These are phyloP conservation scores for Standfussiana lucernea DNA, from an alignment of 2,888 invertebrate species.

Conservation along the genomic window DNA sequence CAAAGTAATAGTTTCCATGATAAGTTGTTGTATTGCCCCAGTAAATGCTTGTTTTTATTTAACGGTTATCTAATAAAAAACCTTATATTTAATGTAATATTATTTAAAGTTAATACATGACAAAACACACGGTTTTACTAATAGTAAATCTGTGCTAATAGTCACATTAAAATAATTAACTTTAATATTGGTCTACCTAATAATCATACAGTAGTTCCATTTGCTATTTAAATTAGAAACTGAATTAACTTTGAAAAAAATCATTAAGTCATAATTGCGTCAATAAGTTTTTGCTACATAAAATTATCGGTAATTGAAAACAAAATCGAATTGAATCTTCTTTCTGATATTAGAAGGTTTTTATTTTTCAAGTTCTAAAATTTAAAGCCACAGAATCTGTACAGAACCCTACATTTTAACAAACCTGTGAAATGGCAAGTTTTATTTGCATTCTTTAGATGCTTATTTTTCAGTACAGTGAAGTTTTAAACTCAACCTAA, in stretches of 20 bases:
- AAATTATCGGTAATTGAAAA: not conserved
- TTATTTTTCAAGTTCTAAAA: not conserved
- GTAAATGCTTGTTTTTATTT: slow-evolving; percentile 41
- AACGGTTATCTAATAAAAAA: slow-evolving; percentile 25
- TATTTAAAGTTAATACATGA: not conserved
- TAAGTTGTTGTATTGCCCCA: slow-evolving; percentile 15
- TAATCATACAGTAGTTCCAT: slow-evolving; percentile 23
- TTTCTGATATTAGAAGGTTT: not conserved
- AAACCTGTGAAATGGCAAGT: slow-evolving; percentile 14
- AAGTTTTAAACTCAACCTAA: slow-evolving; percentile 75
- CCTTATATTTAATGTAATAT: slow-evolving; percentile 9
- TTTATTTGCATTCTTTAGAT: slow-evolving; percentile 57
- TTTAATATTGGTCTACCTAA: slow-evolving; percentile 14
- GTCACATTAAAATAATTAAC: slow-evolving; percentile 36
- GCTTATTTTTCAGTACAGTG: slow-evolving; percentile 60
- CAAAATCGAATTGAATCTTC: not conserved
- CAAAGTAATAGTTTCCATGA: slow-evolving; percentile 34
- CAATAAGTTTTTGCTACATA: not conserved
- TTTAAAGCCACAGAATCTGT: not conserved
- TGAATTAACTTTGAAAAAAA: slow-evolving; percentile 10
- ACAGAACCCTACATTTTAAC: slow-evolving; percentile 14
- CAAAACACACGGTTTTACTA: not conserved
- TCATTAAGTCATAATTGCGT: not conserved
- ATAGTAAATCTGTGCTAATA: slow-evolving; percentile 41
- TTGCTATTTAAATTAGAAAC: not conserved